These are phyloP conservation scores for Scaptomyza hsui DNA, from an alignment of 1,140 invertebrate species.

Conservation along the genomic window DNA sequence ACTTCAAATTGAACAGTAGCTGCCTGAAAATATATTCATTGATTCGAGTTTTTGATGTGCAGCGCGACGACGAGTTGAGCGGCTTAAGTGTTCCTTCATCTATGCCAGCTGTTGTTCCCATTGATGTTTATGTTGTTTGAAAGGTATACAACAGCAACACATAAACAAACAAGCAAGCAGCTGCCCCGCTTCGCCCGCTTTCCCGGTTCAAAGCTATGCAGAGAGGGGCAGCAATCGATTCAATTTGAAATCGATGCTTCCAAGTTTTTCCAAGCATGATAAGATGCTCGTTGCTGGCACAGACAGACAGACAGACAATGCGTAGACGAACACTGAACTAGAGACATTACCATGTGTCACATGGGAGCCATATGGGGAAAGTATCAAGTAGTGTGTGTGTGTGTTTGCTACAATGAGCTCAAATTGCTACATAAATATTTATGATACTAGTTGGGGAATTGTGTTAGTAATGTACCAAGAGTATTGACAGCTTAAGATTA, in stretches of 20 bases:
- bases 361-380: conserved; percentile 38
- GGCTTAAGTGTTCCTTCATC: conserved; percentile 49
- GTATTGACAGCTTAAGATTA: conserved; percentile 13
- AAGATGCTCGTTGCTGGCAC: conserved; percentile 36
- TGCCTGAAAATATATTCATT: conserved; percentile 32
- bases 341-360: conserved; percentile 57
- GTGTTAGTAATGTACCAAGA: neutral
- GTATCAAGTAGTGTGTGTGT: neutral
- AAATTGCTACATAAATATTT: conserved; percentile 71
- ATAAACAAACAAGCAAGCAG: conserved; percentile 9
- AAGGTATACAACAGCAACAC: conserved; percentile 49
- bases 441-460: conserved; percentile 27
- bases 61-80: conserved; percentile 42
- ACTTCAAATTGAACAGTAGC: conserved; percentile 23
- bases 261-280: conserved; percentile 53
- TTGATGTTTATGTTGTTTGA: conserved; percentile 41
- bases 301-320: conserved; percentile 8
- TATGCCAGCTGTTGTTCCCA: conserved; percentile 41
- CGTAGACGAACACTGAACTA: conserved; percentile 12
- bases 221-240: conserved; percentile 21
- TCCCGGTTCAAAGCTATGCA: conserved; percentile 31
- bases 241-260: conserved; percentile 59
- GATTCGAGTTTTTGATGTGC: conserved; percentile 54
- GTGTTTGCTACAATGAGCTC: conserved; percentile 47
- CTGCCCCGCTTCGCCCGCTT: conserved; percentile 2